These are phyloP conservation scores for Osmerus eperlanus DNA, from an alignment of 2,113 vertebrate species.

Conservation along the genomic window DNA sequence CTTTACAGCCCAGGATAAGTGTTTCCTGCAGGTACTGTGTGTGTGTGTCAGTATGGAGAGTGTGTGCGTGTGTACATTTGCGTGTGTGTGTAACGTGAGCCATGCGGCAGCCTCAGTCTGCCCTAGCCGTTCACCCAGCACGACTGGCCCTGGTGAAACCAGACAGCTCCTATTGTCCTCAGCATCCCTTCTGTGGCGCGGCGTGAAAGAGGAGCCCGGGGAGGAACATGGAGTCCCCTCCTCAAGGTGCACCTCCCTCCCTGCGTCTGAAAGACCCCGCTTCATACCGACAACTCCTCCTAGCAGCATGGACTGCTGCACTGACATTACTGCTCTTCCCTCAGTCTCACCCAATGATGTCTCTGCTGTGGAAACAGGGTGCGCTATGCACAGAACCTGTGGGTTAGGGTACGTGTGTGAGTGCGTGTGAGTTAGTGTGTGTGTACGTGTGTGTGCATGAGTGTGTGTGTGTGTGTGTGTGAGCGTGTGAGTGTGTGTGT, in stretches of 20 bases:
- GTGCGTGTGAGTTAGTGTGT: slow-evolving; percentile 20
- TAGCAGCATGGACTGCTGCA: no score
- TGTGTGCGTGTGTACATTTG: no score
- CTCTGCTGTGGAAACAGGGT: slow-evolving; percentile 9
- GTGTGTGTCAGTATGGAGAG: slow-evolving; percentile 21
- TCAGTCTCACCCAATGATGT: slow-evolving; percentile 40
- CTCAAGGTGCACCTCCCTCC: not conserved
- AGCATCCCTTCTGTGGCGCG: not conserved
- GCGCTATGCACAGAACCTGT: not conserved
- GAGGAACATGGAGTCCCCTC: not conserved
- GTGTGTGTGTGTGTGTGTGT: not conserved
- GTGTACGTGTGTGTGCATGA: slow-evolving; percentile 3
- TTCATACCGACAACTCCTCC: no score
- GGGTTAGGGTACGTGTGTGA: slow-evolving; percentile 15
- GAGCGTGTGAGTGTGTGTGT: slow-evolving; percentile 21
- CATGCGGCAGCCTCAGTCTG: slow-evolving; percentile 47
- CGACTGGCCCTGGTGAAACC: slow-evolving; percentile 21
- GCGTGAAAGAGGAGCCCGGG: slow-evolving; percentile 2
- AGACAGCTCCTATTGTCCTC: slow-evolving; percentile 2
- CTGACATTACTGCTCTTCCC: slow-evolving; percentile 34
- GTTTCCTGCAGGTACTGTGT: slow-evolving; percentile 11
- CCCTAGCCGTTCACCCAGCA: slow-evolving; percentile 52
- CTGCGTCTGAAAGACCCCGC: no score
- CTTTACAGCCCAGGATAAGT: no score
- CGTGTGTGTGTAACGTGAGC: slow-evolving; percentile 49